Evolutionary conservation across 2,888 invertebrate species (phyloP).

Genomic region (Limnephilus auricula): DNA sequence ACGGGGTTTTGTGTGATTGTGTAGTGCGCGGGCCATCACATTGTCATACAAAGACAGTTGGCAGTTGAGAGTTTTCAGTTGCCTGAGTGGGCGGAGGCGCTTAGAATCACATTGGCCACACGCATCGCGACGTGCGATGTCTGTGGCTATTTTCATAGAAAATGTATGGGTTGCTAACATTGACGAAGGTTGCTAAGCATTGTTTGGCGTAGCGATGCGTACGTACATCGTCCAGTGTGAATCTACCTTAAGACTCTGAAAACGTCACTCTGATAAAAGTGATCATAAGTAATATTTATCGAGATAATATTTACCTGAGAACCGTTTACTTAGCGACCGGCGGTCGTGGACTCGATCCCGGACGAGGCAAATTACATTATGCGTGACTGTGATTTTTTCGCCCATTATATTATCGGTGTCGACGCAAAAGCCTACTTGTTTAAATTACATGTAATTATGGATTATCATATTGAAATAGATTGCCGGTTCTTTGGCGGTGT

Average conservation of each 20-base stretch:
- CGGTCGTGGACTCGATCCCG: background rate
- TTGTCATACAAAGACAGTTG: too few relatives aligned
- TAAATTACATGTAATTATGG: background rate
- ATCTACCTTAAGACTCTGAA: background rate
- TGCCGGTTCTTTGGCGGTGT: background rate
- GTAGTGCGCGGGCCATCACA: too few relatives aligned
- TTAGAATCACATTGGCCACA: too few relatives aligned
- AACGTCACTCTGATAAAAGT: background rate
- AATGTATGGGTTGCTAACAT: too few relatives aligned
- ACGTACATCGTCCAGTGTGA: too few relatives aligned
- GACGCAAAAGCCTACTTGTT: background rate
- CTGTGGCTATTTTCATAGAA: too few relatives aligned
- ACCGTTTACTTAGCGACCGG: background rate
- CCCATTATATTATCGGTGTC: slow-evolving; percentile 2
- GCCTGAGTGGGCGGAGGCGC: too few relatives aligned
- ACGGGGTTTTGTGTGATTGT: too few relatives aligned
- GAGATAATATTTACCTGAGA: background rate
- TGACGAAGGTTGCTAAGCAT: too few relatives aligned
- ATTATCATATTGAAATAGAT: slow-evolving; percentile 2
- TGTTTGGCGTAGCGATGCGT: too few relatives aligned
- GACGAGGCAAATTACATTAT: background rate
- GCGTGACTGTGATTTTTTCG: background rate
- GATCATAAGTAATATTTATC: background rate
- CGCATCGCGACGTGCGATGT: too few relatives aligned
- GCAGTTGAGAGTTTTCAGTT: too few relatives aligned